Evolutionary conservation across 1,140 invertebrate genomes (phyloP).

Genomic region (Hyles euphorbiae): DNA sequence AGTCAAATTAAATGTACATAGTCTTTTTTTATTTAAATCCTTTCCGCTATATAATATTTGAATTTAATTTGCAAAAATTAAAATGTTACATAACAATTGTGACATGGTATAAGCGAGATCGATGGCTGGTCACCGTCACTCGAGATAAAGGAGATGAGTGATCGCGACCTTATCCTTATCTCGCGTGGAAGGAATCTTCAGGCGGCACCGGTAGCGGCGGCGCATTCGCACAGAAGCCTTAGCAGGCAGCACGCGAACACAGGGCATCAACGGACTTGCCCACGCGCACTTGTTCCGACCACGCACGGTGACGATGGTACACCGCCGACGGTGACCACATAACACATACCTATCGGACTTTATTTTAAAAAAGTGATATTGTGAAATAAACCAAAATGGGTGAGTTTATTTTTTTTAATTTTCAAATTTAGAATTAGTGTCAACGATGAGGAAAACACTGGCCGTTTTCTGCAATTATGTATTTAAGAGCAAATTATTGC

Average conservation of each 20-base stretch:
- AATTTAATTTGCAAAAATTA: too few relatives aligned
- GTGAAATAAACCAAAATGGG: conserved; percentile 61
- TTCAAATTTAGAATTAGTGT: too few relatives aligned
- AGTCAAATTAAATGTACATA: too few relatives aligned
- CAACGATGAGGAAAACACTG: too few relatives aligned
- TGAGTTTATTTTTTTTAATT: conserved; percentile 29
- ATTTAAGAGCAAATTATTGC: too few relatives aligned
- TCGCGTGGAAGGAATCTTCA: conserved; percentile 59
- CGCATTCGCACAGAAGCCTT: conserved; percentile 68
- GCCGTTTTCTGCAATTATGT: too few relatives aligned
- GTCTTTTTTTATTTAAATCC: too few relatives aligned
- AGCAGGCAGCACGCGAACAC: conserved; percentile 62
- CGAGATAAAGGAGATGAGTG: conserved; percentile 69
- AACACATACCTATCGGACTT: conserved; percentile 45
- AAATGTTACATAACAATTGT: background rate
- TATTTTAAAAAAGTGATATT: conserved; percentile 46
- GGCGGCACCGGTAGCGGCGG: conserved; percentile 37
- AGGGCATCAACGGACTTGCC: conserved; percentile 32
- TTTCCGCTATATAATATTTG: too few relatives aligned
- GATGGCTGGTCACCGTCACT: conserved; percentile 61
- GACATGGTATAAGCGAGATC: conserved; percentile 34
- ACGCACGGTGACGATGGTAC: conserved; percentile 56
- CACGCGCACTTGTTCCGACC: conserved; percentile 36
- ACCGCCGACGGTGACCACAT: conserved; percentile 35
- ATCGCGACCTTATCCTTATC: conserved; percentile 65